Base-by-base conservation (phyloP, 2,888 invertebrate species). In the Aphodius granarius region DNA sequence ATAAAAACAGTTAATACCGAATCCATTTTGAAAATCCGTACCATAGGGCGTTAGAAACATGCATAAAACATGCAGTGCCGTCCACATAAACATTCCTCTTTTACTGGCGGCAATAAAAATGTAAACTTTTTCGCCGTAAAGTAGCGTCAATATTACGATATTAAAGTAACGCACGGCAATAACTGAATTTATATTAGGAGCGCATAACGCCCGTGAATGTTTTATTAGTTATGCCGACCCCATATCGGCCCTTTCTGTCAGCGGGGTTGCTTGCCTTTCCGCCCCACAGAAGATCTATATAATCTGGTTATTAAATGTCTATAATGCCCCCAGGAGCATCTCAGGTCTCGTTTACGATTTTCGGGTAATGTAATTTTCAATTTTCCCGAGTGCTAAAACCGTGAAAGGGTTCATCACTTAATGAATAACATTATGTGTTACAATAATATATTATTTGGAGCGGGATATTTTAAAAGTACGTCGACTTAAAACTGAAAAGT, bases 381-480 rank as follows among this genome's bases (percentile, higher is more conserved):
- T 70, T 70, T 13, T 70, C 23, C 23, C 15, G 19, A 19, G 43
- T 43, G 43, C 43, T 43, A 43, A 43, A 43, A 13, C 43, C 6
- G 43, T 43, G 43, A 43, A 43, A 43, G 43, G 43, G 43, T 43
- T 43, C 13, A 43, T 13, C 43, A 43, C 19, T n/a, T 64, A 20
- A 21, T 20, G 64, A 72, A 19, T 63, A 63, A n/a, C 63, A 20
- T 15, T 63, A 63, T 68, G n/a, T 68, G 43, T 73, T 16, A 68
- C 63, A 68, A 18, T 19, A 43, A 19, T n/a, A 62, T 63, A 68
- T 19, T 21, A 16, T 21, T 18, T 18, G 22, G 62, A 62, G 70
- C 19, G 23, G 21, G 22, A 63, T 68, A 21, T 66, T 70, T 22
- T 13, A 20, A 43, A 43, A 43, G 43, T 9, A 3, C 13, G 4